Base-by-base conservation (phyloP, 35 echinoderm and acorn worm species). In the Ophiothrix spiculata region DNA sequence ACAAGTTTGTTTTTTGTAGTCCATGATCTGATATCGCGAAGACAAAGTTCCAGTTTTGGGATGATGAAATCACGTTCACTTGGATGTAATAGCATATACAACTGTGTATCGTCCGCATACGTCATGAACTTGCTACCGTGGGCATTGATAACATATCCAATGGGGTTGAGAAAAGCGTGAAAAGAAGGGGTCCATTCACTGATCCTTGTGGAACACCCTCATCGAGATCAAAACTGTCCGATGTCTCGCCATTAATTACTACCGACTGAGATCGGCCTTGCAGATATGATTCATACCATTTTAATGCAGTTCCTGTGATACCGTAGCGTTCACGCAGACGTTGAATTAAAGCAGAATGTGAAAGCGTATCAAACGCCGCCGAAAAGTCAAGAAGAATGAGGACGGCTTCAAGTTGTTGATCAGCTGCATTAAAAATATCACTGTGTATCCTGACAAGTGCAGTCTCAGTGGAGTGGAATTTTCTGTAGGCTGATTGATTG, bases 71-170 rank as follows among this genome's bases (percentile, higher is more conserved):
- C 33, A 14, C 42, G 38, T 45, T 81, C 32, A 19, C 17, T 21
- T 39, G 79, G 41, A 33, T 81, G 38, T 25, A 37, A 38, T 2
- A 38, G 78, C 78, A 39, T 37, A 73, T 92, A 87, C 33, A 87
- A 28, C 28, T 92, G 84, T 10, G 79, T 92, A 45, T 92, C 91
- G 84, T 93, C 85, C 14, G 85, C 91, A 42, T 93, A 93, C 4
- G 63, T 49, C 75, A 88, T 87, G 31, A 41, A 41, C 38, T 79
- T 75, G 84, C 42, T 56, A 31, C 35, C 31, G 33, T 86, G 60
- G 25, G 60, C 60, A 25, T 10, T 69, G 60, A 69, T 15, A 15
- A 69, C 8, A 15, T 15, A 4, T 2, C 60, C 60, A 25, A 69
- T 88, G 86, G 79, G 16, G n/a, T n/a, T 25, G 60, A 69, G 29